Evolutionary conservation across 2,888 invertebrate species (phyloP), one percentile per base, ranked within the genome.

Genomic region (Adineta ricciae): DNA sequence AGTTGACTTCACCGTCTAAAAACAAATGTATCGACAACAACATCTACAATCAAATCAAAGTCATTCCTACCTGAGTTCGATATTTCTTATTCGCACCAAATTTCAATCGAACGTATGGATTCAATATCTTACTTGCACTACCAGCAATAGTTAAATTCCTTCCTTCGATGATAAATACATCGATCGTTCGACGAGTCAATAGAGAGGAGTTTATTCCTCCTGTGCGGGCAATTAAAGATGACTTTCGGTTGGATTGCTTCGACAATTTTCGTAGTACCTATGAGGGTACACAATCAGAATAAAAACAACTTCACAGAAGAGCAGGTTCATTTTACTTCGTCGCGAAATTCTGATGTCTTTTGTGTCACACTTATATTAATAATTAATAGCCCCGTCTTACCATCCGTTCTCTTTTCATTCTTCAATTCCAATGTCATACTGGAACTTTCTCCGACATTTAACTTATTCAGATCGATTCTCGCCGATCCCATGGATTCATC

Each of bases 401-500:
- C 78, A 78, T 78, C 78, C 2, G 24, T 78, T 78, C 78, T 7
- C 41, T 78, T 78, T 38, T 78, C 78, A 78, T 78, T 78, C 41
- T 41, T 24, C n/a, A 78, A 41, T 24, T 78, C 41, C 4, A 78
- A 9, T 41, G 41, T 78, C 9, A n/a, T 9, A n/a, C 9, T 41
- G 41, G 32, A 64, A 32, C 3, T 4, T 52, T 41, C 24, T n/a
- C 24, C 38, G 21, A 85, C 5, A 21, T 38, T 96, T 87, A 97
- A 90, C 78, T 93, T 93, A 0, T 94, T 94, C 85, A 97, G 92
- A 90, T 96, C 95, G 87, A 98, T 90, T 87, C 93, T 93, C 11
- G 95, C 94, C 84, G 94, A 93, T 1, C 98, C 98, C 96, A 99
- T 97, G 90, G 96, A 97, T 92, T 99, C 98, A 90, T 98, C 98